phyloP scores from a whole-genome alignment of 1,140 invertebrate genomes.

The Sitobion miscanthi region DNA sequence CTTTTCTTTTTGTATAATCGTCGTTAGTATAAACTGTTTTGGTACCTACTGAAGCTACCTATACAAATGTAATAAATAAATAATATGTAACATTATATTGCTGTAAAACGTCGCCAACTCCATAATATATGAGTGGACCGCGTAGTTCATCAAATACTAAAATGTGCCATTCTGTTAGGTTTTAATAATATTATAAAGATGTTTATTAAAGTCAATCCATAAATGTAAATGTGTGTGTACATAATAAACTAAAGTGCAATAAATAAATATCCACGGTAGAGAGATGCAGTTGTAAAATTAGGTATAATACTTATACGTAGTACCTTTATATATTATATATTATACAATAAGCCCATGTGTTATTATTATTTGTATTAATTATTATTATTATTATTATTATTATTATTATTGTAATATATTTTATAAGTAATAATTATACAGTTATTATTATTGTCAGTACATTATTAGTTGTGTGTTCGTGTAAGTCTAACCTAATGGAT shows the following conservation, averaged over 20 bases:
- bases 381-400: not conserved
- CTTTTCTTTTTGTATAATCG: not conserved
- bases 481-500: not conserved
- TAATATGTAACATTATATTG: not conserved
- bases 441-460: not conserved
- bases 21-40: not conserved
- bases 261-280: conserved; percentile 2
- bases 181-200: not conserved
- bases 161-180: conserved; percentile 13
- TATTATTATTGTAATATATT: not conserved
- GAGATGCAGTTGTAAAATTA: not conserved
- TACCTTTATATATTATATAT: not conserved
- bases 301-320: not conserved
- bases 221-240: not conserved
- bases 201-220: not conserved
- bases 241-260: conserved; percentile 22
- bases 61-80: not conserved
- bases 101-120: not conserved
- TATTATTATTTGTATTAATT: conserved; percentile 3
- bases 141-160: not conserved
- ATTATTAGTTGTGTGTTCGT: not conserved
- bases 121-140: not conserved
- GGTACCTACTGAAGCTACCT: not conserved
- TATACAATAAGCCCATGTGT: not conserved
- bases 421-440: not conserved